Conservation (phyloP, 2,888 invertebrate genomes). For the Adelognathus sp. region DNA sequence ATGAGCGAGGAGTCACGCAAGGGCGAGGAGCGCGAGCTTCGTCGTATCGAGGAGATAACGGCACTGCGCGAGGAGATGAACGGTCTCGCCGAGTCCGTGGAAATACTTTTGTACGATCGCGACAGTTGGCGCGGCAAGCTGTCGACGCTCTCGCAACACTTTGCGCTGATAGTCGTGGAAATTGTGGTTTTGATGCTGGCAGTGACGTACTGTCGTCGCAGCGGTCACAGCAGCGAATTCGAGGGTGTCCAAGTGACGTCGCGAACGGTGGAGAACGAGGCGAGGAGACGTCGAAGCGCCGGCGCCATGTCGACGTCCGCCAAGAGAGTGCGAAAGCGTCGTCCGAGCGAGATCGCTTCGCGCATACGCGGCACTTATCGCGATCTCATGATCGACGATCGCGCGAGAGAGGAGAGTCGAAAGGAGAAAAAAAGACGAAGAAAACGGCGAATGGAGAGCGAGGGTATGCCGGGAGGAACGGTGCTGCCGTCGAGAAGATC, state of each 20-base stretch:
- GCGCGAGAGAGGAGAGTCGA: constrained; percentile 75
- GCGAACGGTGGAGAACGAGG: constrained; percentile 60
- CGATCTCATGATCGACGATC: constrained; percentile 84
- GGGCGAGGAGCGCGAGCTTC: constrained; percentile 89
- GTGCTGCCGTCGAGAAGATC: constrained; percentile 67
- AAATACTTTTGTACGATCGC: constrained; percentile 84
- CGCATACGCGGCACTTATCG: constrained; percentile 83
- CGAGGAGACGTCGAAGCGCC: constrained; percentile 61
- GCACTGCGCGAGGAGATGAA: constrained; percentile 86
- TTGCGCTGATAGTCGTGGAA: constrained; percentile 81
- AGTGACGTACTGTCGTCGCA: constrained; percentile 82
- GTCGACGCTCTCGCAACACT: constrained; percentile 83
- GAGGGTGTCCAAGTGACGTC: constrained; percentile 76
- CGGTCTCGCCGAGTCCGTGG: constrained; percentile 85
- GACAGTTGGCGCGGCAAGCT: constrained; percentile 86
- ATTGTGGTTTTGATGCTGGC: constrained; percentile 82
- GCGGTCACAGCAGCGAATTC: constrained; percentile 77
- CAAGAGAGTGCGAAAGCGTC: constrained; percentile 83
- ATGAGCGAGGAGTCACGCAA: constrained; percentile 88
- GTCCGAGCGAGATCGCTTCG: constrained; percentile 87
- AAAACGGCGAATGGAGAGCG: constrained; percentile 76
- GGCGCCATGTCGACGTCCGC: constrained; percentile 46
- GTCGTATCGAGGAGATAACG: constrained; percentile 90
- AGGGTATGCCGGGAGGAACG: constrained; percentile 57
- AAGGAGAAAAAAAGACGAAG: constrained; percentile 82